These are phyloP conservation scores for Pollimyrus isidori DNA, from an alignment of 2,113 vertebrate genomes.

Conservation along the genomic window DNA sequence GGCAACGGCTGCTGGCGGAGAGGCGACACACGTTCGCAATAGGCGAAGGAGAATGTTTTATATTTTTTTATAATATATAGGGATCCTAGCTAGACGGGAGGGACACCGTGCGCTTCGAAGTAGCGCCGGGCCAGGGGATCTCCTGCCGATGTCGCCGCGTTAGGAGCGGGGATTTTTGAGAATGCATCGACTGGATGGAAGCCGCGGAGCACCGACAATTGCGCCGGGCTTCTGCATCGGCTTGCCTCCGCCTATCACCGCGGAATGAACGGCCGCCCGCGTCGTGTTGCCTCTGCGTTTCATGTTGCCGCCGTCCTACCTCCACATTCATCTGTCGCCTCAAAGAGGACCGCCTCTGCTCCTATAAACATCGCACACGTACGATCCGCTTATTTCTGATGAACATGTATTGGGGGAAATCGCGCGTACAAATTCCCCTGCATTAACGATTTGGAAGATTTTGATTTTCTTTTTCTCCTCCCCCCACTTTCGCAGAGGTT, in stretches of 20 bases:
- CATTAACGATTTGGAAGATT: background rate
- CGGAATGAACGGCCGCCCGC: conserved; percentile 7
- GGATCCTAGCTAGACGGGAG: conserved; percentile 24
- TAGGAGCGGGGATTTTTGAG: conserved; percentile 6
- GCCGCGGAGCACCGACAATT: conserved; percentile 31
- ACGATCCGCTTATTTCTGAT: background rate
- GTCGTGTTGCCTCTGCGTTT: background rate
- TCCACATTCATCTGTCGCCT: background rate
- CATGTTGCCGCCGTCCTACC: conserved; percentile 6
- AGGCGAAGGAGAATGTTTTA: background rate
- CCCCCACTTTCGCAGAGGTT: background rate
- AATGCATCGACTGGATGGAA: conserved; percentile 34
- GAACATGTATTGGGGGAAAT: background rate
- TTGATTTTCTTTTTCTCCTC: background rate
- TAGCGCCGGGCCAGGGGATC: conserved; percentile 11
- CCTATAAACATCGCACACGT: background rate
- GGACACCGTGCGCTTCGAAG: background rate
- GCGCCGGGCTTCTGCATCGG: conserved; percentile 27
- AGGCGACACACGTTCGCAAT: background rate
- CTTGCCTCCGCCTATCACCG: conserved; percentile 17
- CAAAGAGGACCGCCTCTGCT: background rate
- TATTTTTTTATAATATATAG: background rate
- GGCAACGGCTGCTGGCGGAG: background rate
- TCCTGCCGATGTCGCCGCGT: conserved; percentile 13
- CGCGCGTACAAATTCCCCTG: background rate